phyloP scores from a whole-genome alignment of 2,888 invertebrate genomes.

The Andricus quercusramuli region DNA sequence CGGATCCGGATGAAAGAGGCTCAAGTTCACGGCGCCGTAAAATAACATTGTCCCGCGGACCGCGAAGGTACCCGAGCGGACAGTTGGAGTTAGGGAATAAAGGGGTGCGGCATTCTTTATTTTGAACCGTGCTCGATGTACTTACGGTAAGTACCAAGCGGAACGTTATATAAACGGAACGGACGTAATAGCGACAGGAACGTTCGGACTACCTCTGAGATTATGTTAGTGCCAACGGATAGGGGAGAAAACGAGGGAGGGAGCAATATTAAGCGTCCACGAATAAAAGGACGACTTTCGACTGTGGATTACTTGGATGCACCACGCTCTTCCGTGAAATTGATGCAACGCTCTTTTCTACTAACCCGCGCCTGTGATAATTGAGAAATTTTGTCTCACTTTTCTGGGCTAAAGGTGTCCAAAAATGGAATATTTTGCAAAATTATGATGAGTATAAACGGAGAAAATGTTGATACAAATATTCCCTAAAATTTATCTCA shows the following conservation, averaged over 20 bases:
- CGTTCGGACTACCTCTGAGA: slow-evolving; percentile 59
- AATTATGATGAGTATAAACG: too few relatives aligned
- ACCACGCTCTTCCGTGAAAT: slow-evolving; percentile 73
- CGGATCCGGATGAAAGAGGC: slow-evolving; percentile 77
- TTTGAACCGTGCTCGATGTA: slow-evolving; percentile 64
- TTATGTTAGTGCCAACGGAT: slow-evolving; percentile 63
- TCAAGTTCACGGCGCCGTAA: slow-evolving; percentile 77
- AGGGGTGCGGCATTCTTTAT: slow-evolving; percentile 61
- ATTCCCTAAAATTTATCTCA: too few relatives aligned
- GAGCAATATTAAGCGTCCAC: slow-evolving; percentile 71
- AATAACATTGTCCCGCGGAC: slow-evolving; percentile 77
- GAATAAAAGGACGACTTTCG: slow-evolving; percentile 73
- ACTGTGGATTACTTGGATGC: slow-evolving; percentile 66
- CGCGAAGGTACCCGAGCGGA: slow-evolving; percentile 61
- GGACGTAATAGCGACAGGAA: slow-evolving; percentile 29
- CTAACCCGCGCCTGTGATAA: neutral
- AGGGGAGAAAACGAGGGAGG: neutral
- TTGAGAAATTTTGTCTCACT: neutral
- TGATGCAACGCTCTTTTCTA: slow-evolving; percentile 55
- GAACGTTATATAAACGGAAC: slow-evolving; percentile 48
- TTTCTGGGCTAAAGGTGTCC: too few relatives aligned
- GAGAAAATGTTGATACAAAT: too few relatives aligned
- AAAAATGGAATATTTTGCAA: too few relatives aligned
- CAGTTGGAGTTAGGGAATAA: slow-evolving; percentile 43
- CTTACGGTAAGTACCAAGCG: slow-evolving; percentile 70